These are phyloP conservation scores for Pogonocichla stellata DNA, from an alignment of 2,113 vertebrate genomes.

Conservation along the genomic window DNA sequence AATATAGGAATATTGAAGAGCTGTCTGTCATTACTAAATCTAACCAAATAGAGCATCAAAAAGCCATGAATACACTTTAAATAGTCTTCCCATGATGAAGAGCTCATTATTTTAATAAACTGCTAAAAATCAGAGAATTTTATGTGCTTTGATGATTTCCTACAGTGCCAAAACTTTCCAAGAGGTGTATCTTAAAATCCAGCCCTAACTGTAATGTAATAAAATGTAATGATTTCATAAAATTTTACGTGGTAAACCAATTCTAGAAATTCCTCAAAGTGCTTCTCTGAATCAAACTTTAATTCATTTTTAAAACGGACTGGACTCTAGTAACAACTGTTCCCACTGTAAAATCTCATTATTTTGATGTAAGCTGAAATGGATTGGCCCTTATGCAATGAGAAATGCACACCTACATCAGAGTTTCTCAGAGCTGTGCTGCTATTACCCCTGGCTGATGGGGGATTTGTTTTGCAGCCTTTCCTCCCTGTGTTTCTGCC, in stretches of 20 bases:
- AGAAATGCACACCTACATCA: not conserved
- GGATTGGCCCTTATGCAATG: not conserved
- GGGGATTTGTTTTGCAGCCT: not conserved
- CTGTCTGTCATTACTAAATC: not conserved
- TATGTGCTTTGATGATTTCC: not conserved
- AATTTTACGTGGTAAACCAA: not conserved
- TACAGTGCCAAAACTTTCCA: not conserved
- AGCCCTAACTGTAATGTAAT: not conserved
- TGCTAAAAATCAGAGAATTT: not conserved
- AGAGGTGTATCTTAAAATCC: not conserved
- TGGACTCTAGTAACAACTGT: not conserved
- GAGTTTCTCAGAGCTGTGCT: not conserved
- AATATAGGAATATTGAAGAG: not conserved
- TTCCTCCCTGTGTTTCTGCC: not conserved
- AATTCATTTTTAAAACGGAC: not conserved
- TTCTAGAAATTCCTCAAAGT: constrained; percentile 9
- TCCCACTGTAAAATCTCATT: not conserved
- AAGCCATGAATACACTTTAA: not conserved
- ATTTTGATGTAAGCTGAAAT: not conserved
- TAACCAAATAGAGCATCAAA: not conserved
- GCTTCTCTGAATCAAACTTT: not conserved
- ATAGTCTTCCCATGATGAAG: not conserved
- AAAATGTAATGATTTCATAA: constrained; percentile 16
- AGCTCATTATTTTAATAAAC: constrained; percentile 29
- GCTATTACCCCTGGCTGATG: not conserved